phyloP scores from a whole-genome alignment of 2,113 vertebrate species.

The Hippocampus mohnikei region DNA sequence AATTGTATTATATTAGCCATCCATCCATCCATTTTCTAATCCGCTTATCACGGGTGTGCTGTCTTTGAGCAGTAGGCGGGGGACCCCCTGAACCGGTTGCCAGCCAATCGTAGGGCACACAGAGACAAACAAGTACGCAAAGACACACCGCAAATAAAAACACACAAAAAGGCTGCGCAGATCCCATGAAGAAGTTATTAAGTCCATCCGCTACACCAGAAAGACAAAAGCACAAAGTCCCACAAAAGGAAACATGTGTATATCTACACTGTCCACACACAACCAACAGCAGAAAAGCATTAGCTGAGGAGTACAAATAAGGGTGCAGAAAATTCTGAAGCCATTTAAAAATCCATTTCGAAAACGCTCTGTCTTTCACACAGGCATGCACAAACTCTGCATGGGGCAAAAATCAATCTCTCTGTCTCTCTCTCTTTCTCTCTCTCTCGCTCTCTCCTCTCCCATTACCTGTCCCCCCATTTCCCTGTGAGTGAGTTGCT shows the following conservation, averaged over 20 bases:
- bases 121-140: slow-evolving; percentile 19
- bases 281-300: slow-evolving; percentile 6
- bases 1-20: no score
- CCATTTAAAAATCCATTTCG: slow-evolving; percentile 29
- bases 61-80: no score
- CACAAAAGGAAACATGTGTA: background rate
- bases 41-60: no score
- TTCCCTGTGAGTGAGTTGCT: slow-evolving; percentile 38
- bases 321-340: slow-evolving; percentile 32
- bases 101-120: no score
- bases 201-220: slow-evolving; percentile 34
- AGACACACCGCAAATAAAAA: slow-evolving; percentile 23
- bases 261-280: background rate
- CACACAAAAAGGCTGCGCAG: slow-evolving; percentile 15
- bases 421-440: slow-evolving; percentile 23
- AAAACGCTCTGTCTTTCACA: slow-evolving; percentile 34
- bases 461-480: slow-evolving; percentile 15
- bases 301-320: slow-evolving; percentile 30
- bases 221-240: slow-evolving; percentile 12
- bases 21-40: no score
- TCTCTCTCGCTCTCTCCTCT: slow-evolving; percentile 22
- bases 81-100: no score
- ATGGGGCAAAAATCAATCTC: slow-evolving; percentile 52
- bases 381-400: slow-evolving; percentile 30
- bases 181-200: slow-evolving; percentile 49